Evolutionary conservation across 2,113 vertebrate species (phyloP).

Genomic region (Eclectus roratus): DNA sequence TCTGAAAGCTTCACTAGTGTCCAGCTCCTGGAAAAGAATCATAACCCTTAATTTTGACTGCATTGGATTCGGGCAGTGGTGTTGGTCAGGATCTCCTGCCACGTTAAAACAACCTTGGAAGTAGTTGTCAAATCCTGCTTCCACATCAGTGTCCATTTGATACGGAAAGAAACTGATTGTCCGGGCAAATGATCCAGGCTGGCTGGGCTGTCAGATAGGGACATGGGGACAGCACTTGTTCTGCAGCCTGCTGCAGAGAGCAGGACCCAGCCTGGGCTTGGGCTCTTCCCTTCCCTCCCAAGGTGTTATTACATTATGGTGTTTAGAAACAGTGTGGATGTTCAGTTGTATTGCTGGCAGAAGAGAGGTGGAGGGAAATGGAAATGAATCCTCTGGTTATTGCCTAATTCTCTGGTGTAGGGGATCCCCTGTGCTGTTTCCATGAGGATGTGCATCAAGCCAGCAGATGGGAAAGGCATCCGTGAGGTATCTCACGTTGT

Average conservation of each 20-base stretch:
- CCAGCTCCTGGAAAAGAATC: neutral
- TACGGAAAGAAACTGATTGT: neutral
- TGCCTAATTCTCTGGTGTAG: neutral
- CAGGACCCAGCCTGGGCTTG: neutral
- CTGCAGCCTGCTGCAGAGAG: neutral
- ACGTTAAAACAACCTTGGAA: accelerated
- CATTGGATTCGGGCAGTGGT: neutral
- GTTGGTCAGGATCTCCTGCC: neutral
- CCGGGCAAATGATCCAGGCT: neutral
- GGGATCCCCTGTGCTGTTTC: neutral
- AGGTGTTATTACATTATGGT: accelerated
- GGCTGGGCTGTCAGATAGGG: neutral
- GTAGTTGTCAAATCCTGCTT: neutral
- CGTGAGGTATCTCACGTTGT: accelerated
- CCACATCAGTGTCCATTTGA: neutral
- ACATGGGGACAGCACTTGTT: neutral
- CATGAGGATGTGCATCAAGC: neutral
- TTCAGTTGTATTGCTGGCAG: neutral
- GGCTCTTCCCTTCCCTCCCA: neutral
- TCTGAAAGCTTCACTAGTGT: neutral
- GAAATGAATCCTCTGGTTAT: neutral
- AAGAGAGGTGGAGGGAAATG: neutral
- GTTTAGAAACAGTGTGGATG: neutral
- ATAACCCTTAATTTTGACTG: neutral
- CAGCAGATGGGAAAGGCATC: neutral